Conservation (phyloP, 2,797 vertebrate species). For the Onychomys leucogaster region DNA sequence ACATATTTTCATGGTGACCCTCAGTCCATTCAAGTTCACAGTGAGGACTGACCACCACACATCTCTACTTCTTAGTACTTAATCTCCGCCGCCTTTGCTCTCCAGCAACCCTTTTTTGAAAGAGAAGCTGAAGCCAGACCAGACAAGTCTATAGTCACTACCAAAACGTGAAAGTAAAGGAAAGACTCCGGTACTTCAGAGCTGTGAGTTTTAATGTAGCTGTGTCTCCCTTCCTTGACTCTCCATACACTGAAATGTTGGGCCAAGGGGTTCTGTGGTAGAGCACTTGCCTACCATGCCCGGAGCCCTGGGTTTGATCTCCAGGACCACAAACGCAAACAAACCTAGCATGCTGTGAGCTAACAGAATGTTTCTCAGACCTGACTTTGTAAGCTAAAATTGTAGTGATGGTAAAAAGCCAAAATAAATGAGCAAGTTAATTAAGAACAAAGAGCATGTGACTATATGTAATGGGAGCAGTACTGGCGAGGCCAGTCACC, state of each 20-base stretch:
- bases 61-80: neutral
- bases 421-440: conserved; percentile 41
- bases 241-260: neutral
- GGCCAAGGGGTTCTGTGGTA: neutral
- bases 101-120: neutral
- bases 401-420: neutral
- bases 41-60: neutral
- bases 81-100: neutral
- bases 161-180: neutral
- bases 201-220: neutral
- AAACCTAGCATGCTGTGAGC: neutral
- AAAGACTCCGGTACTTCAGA: neutral
- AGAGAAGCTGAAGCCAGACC: neutral
- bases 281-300: neutral
- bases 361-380: neutral
- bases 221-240: neutral
- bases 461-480: neutral
- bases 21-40: neutral
- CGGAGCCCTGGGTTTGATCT: neutral
- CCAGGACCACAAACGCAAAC: neutral
- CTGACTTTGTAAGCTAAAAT: conserved; percentile 51
- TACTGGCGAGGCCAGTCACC: neutral
- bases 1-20: neutral
- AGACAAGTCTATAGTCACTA: neutral
- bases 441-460: neutral